Conservation (phyloP, 2,113 vertebrate genomes). For the Maylandia zebra region DNA sequence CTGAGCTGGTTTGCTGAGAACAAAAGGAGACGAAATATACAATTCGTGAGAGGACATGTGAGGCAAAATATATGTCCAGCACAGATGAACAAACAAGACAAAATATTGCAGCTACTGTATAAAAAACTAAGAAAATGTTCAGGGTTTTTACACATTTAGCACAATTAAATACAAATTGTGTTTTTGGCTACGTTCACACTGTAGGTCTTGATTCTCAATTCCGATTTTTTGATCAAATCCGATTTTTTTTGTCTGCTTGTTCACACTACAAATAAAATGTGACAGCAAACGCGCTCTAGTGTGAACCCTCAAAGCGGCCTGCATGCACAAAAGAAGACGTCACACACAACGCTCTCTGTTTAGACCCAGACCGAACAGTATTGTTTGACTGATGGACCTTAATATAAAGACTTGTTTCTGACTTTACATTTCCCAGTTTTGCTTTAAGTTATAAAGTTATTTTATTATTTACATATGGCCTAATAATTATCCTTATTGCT, state of each 20-base stretch:
- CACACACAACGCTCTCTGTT: background rate
- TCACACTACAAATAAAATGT: background rate
- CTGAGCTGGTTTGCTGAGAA: slow-evolving; percentile 75
- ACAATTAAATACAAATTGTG: background rate
- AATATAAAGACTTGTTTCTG: fast-evolving
- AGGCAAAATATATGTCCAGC: background rate
- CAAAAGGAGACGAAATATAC: background rate
- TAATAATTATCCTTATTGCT: background rate
- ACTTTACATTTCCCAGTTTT: background rate
- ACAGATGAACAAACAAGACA: background rate
- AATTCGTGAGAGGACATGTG: background rate
- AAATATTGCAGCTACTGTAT: background rate
- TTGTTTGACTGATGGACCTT: background rate
- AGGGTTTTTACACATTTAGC: background rate
- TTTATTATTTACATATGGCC: fast-evolving
- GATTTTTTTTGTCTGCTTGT: background rate
- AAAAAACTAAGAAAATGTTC: background rate
- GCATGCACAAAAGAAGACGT: background rate
- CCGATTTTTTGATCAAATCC: background rate
- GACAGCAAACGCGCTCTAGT: background rate
- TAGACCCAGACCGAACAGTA: background rate
- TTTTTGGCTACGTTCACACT: background rate
- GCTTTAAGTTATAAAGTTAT: background rate
- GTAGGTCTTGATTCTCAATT: fast-evolving
- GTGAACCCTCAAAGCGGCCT: fast-evolving